Conservation (phyloP, 2,888 invertebrate species). For the Gymnocheta viridis region DNA sequence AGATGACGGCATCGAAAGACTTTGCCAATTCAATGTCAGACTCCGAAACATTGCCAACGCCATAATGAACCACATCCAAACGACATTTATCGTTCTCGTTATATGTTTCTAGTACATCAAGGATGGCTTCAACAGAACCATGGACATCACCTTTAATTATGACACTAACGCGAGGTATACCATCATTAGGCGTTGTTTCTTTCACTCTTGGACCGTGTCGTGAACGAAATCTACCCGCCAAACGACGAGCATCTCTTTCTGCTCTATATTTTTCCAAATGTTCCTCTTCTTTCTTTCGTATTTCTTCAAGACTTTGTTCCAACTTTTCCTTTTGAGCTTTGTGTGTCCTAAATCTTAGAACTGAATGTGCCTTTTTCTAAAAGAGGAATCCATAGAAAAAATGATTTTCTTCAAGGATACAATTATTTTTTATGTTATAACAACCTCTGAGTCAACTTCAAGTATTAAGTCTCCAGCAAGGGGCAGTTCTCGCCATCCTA, state of each 20-base stretch:
- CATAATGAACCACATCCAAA: slow-evolving; percentile 93
- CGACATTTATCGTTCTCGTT: slow-evolving; percentile 87
- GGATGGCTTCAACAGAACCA: slow-evolving; percentile 97
- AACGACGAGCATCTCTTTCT: slow-evolving; percentile 84
- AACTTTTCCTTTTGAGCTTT: slow-evolving; percentile 86
- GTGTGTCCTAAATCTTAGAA: slow-evolving; percentile 86
- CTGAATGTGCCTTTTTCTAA: slow-evolving; percentile 86
- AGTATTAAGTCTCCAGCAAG: slow-evolving; percentile 93
- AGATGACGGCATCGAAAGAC: slow-evolving; percentile 90
- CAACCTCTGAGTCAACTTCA: slow-evolving; percentile 90
- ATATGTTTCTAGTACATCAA: slow-evolving; percentile 95
- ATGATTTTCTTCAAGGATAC: background rate
- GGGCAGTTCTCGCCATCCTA: slow-evolving; percentile 96
- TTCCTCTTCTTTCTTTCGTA: slow-evolving; percentile 86
- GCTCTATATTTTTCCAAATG: slow-evolving; percentile 86
- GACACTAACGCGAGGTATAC: slow-evolving; percentile 84
- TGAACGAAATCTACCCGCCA: slow-evolving; percentile 84
- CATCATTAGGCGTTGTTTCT: slow-evolving; percentile 83
- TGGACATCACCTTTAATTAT: slow-evolving; percentile 94
- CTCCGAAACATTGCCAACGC: slow-evolving; percentile 92
- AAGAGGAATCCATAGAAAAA: background rate
- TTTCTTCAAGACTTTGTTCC: slow-evolving; percentile 84
- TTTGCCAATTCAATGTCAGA: slow-evolving; percentile 92
- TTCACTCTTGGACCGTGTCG: slow-evolving; percentile 85
- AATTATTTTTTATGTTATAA: background rate